A percentile compares a stretch with the other conserved stretches of the same genome.
These are phyloP conservation scores for Palythoa grandis DNA, from an alignment of 92 coral and sea anemone genomes.

Conservation along the genomic window DNA sequence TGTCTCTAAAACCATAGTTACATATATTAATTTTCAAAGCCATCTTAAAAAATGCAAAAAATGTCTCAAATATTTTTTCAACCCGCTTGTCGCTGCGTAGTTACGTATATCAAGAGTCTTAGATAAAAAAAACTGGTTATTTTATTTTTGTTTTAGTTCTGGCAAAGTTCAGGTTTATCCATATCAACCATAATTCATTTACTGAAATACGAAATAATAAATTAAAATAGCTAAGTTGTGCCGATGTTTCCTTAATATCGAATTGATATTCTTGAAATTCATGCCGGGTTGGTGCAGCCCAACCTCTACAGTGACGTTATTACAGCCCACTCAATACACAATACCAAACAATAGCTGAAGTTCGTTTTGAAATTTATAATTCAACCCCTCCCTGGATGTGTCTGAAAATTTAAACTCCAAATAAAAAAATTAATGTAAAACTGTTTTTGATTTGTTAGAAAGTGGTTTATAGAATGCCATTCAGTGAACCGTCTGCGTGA, in stretches of 20 bases:
- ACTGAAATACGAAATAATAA: not conserved
- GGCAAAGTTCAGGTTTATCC: not conserved
- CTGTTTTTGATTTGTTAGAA: too few species aligned
- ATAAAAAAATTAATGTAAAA: too few species aligned
- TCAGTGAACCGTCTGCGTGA: too few species aligned
- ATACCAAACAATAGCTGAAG: not conserved
- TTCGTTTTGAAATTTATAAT: not conserved
- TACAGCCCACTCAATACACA: not conserved
- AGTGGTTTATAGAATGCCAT: too few species aligned
- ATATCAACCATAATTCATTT: not conserved
- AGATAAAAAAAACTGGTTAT: not conserved
- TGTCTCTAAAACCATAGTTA: not conserved
- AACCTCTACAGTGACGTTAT: slow-evolving; percentile 22
- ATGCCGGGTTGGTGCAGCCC: not conserved
- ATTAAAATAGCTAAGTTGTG: not conserved
- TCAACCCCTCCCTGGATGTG: not conserved
- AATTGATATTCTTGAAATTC: not conserved
- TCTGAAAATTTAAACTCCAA: not conserved
- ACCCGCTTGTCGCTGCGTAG: not conserved
- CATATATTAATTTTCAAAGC: not conserved
- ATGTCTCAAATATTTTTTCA: not conserved
- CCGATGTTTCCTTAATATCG: not conserved
- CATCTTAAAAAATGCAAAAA: not conserved
- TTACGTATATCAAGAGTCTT: not conserved
- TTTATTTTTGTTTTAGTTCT: not conserved